phyloP scores from a whole-genome alignment of 2,113 vertebrate genomes.

The Melanostigma gelatinosum region DNA sequence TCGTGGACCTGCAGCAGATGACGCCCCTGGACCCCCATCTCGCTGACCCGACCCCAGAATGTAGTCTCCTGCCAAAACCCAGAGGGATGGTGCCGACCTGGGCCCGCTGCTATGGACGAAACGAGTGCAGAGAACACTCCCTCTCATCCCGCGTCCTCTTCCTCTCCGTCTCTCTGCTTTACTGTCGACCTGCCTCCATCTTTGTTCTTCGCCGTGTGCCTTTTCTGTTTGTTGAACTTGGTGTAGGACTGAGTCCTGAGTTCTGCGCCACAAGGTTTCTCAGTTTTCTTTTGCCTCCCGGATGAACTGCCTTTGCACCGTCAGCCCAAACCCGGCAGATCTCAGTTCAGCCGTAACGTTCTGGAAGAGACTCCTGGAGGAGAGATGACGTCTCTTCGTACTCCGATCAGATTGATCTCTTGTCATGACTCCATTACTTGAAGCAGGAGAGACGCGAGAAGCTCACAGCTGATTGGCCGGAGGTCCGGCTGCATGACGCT shows the following conservation, averaged over 20 bases:
- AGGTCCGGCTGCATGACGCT: constrained; percentile 50
- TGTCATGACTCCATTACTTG: no score
- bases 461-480: constrained; percentile 61
- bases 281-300: constrained; percentile 24
- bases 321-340: constrained; percentile 54
- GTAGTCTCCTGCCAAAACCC: constrained; percentile 72
- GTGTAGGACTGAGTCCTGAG: constrained; percentile 19
- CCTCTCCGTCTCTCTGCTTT: constrained; percentile 8
- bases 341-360: constrained; percentile 42
- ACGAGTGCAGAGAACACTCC: constrained; percentile 7
- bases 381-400: no score
- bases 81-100: constrained; percentile 37
- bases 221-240: constrained; percentile 63
- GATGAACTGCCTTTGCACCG: constrained; percentile 58
- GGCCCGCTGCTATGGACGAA: constrained; percentile 73
- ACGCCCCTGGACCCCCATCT: constrained; percentile 14
- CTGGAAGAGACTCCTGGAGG: background rate
- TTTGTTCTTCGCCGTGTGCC: constrained; percentile 70
- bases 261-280: background rate
- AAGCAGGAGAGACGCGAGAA: no score
- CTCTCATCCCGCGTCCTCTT: constrained; percentile 15
- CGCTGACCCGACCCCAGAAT: constrained; percentile 76
- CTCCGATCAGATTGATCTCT: no score
- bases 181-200: constrained; percentile 4
- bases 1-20: constrained; percentile 72